A percentile compares a stretch with the other conserved stretches of the same genome.
Evolutionary conservation across 2,888 invertebrate species (phyloP).

Genomic region (Drosophila cyrtoloma): DNA sequence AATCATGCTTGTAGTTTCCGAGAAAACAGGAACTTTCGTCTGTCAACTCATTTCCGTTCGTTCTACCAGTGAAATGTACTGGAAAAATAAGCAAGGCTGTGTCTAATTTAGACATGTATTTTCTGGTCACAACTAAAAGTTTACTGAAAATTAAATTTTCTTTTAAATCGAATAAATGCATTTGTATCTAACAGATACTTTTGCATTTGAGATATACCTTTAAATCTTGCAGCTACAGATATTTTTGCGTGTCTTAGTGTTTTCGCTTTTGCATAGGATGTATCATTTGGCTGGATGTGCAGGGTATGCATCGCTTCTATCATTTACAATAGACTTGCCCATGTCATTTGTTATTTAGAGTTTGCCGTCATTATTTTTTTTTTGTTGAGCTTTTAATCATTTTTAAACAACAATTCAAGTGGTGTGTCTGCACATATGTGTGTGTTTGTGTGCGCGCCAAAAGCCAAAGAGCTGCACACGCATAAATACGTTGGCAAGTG

Average conservation of each 20-base stretch:
- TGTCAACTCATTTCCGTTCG: neutral
- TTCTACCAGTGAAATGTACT: neutral
- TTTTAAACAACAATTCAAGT: constrained; percentile 71
- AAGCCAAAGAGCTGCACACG: constrained; percentile 60
- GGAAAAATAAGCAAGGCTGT: neutral
- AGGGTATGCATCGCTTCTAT: constrained; percentile 26
- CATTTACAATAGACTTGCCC: neutral
- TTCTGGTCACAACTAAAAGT: neutral
- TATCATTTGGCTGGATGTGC: neutral
- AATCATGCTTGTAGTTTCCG: neutral
- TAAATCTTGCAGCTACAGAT: neutral
- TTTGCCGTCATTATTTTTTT: constrained; percentile 26
- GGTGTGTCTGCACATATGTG: constrained; percentile 55
- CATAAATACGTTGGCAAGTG: constrained; percentile 43
- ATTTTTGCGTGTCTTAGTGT: neutral
- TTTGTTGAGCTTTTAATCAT: constrained; percentile 65
- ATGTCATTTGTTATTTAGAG: constrained; percentile 30
- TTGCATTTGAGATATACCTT: neutral
- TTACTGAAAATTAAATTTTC: neutral
- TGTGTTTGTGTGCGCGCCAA: constrained; percentile 43
- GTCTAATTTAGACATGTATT: neutral
- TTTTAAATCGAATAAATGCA: neutral
- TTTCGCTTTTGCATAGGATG: neutral
- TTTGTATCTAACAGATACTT: neutral
- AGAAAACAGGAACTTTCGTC: neutral